These are phyloP conservation scores for Aplocera efformata DNA, from an alignment of 2,888 invertebrate species.

Conservation along the genomic window DNA sequence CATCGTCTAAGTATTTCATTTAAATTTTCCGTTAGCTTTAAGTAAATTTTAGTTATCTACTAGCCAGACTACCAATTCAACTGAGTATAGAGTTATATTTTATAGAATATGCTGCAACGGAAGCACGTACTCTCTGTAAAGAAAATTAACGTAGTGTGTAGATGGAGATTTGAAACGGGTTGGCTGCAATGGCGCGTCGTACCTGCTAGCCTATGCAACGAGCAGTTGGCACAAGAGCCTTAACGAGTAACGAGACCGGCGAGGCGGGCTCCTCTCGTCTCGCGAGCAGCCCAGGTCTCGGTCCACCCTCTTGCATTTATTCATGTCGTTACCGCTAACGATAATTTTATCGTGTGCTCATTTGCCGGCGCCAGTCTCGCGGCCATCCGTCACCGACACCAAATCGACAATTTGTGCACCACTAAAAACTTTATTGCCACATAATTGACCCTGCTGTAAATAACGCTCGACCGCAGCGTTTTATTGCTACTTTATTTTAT, in stretches of 20 bases:
- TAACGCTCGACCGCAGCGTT: slow-evolving; percentile 51
- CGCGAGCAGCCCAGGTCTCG: slow-evolving; percentile 49
- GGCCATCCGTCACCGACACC: slow-evolving; percentile 74
- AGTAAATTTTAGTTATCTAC: too few relatives aligned
- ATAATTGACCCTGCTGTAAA: slow-evolving; percentile 74
- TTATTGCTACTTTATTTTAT: slow-evolving; percentile 52
- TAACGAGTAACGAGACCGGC: slow-evolving; percentile 55
- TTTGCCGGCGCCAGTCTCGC: slow-evolving; percentile 77
- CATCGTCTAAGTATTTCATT: too few relatives aligned
- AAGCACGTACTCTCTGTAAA: slow-evolving; percentile 25
- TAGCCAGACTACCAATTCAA: background rate
- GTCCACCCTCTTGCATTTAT: slow-evolving; percentile 79
- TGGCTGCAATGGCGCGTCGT: slow-evolving; percentile 15
- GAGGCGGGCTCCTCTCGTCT: slow-evolving; percentile 46
- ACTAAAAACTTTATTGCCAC: slow-evolving; percentile 77
- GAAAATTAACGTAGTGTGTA: slow-evolving; percentile 35
- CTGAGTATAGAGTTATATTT: slow-evolving; percentile 11
- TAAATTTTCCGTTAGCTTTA: too few relatives aligned
- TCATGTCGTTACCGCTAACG: slow-evolving; percentile 82
- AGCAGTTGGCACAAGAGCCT: slow-evolving; percentile 64
- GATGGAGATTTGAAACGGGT: slow-evolving; percentile 33
- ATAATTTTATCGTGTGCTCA: slow-evolving; percentile 82
- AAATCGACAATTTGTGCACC: slow-evolving; percentile 77
- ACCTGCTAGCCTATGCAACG: slow-evolving; percentile 17
- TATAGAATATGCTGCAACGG: slow-evolving; percentile 17